Conservation (phyloP, 1,140 invertebrate genomes). For the Diorhabda elongata region DNA sequence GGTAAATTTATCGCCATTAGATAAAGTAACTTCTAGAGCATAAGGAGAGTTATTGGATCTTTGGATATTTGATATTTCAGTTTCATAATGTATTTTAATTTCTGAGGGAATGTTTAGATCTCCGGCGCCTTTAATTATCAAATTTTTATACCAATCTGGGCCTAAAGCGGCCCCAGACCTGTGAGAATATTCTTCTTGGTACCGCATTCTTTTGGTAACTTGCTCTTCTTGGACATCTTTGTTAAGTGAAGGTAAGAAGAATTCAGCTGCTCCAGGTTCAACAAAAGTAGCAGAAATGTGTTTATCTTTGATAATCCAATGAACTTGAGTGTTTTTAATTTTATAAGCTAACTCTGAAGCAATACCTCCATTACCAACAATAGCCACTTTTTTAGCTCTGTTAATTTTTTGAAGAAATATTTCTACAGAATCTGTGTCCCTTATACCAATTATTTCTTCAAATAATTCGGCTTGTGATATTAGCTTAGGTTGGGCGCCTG, state of each 20-base stretch:
- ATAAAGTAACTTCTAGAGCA: conserved; percentile 70
- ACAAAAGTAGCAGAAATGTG: conserved; percentile 91
- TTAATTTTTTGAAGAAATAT: conserved; percentile 69
- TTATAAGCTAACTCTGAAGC: conserved; percentile 93
- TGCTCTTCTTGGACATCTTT: conserved; percentile 29
- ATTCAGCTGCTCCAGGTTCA: conserved; percentile 92
- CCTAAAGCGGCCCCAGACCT: conserved; percentile 80
- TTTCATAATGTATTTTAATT: conserved; percentile 63
- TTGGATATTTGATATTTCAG: conserved; percentile 61
- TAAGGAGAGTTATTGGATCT: conserved; percentile 45
- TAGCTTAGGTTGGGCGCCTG: conserved; percentile 80
- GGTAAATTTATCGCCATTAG: conserved; percentile 68
- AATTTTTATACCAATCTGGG: conserved; percentile 85
- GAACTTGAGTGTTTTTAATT: conserved; percentile 74
- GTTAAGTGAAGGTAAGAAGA: conserved; percentile 64
- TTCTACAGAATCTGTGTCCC: conserved; percentile 92
- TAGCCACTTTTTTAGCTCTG: conserved; percentile 65
- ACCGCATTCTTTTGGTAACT: conserved; percentile 65
- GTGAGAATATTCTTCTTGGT: conserved; percentile 54
- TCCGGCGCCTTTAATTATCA: conserved; percentile 60
- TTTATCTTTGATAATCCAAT: conserved; percentile 92
- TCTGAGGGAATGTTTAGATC: conserved; percentile 47
- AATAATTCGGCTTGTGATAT: conserved; percentile 59
- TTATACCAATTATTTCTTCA: conserved; percentile 75
- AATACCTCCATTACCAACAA: conserved; percentile 97